These are phyloP conservation scores for Oligia latruncula DNA, from an alignment of 2,888 invertebrate genomes.

Conservation along the genomic window DNA sequence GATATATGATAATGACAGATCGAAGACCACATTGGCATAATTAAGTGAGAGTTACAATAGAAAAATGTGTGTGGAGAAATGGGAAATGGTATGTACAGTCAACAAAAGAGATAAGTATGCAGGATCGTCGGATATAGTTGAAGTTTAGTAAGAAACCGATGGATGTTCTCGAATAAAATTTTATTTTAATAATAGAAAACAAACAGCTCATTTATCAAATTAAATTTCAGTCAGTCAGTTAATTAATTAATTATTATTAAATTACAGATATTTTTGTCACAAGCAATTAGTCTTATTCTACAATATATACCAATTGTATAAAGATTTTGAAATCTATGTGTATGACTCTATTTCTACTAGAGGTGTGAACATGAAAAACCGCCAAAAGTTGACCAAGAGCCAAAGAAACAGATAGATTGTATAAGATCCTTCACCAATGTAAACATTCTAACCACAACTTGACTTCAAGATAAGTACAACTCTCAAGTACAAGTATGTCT, in stretches of 20 bases:
- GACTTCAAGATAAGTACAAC: conserved; percentile 6
- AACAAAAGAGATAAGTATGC: no score
- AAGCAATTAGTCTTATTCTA: background rate
- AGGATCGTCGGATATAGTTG: no score
- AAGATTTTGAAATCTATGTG: background rate
- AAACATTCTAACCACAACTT: conserved; percentile 11
- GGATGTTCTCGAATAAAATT: no score
- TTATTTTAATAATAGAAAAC: no score
- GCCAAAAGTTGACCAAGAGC: background rate
- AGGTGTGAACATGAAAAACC: background rate
- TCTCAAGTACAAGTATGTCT: conserved; percentile 31
- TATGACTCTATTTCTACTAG: background rate
- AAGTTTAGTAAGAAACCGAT: no score
- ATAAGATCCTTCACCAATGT: background rate
- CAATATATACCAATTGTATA: background rate
- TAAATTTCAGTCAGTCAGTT: no score
- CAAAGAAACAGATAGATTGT: background rate
- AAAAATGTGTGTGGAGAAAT: background rate
- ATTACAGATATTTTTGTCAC: no score
- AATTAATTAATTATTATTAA: no score
- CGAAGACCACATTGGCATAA: background rate
- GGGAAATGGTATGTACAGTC: background rate
- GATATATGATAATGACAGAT: background rate
- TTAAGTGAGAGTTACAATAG: conserved; percentile 22
- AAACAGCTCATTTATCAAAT: no score